A percentile compares a stretch with the other conserved stretches of the same genome.
These are phyloP conservation scores for Xyrichtys novacula DNA, from an alignment of 2,797 vertebrate genomes.

Conservation along the genomic window DNA sequence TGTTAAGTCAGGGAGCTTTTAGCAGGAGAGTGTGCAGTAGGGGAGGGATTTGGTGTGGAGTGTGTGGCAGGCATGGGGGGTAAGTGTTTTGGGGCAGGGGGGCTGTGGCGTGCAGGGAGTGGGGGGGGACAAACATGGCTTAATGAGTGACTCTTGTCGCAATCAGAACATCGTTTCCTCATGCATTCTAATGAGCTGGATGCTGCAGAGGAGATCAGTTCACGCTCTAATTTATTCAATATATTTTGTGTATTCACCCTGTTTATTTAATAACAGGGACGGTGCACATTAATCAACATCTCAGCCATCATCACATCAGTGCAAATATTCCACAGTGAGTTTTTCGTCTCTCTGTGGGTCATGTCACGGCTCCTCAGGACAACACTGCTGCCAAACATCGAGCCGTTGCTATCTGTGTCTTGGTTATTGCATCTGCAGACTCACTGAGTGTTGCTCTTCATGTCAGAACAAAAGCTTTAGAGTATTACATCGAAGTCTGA, in stretches of 20 bases:
- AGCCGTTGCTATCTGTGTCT: slow-evolving; percentile 65
- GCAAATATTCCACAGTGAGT: slow-evolving; percentile 66
- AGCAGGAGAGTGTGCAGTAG: slow-evolving; percentile 67
- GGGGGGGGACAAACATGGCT: slow-evolving; percentile 78
- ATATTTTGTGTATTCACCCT: slow-evolving; percentile 82
- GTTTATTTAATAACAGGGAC: slow-evolving; percentile 83
- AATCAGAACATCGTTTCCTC: slow-evolving; percentile 82
- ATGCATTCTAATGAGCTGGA: slow-evolving; percentile 83
- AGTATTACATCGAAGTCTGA: slow-evolving; percentile 73
- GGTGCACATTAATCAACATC: slow-evolving; percentile 81
- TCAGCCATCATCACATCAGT: slow-evolving; percentile 75
- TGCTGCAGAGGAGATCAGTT: slow-evolving; percentile 76
- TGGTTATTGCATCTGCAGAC: slow-evolving; percentile 75
- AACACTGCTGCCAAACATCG: slow-evolving; percentile 61
- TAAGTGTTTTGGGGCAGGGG: slow-evolving; percentile 73
- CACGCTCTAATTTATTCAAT: slow-evolving; percentile 82
- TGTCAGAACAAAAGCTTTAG: slow-evolving; percentile 77
- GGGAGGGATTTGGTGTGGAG: slow-evolving; percentile 73
- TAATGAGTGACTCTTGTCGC: slow-evolving; percentile 84
- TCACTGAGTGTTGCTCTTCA: slow-evolving; percentile 62
- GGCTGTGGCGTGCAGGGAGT: slow-evolving; percentile 49
- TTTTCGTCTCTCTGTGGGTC: slow-evolving; percentile 55
- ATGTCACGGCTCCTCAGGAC: slow-evolving; percentile 66
- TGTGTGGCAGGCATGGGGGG: slow-evolving; percentile 67
- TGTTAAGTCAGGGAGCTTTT: slow-evolving; percentile 75